Percentiles rank a stretch among this genome's conserved stretches.
These are phyloP conservation scores for Horisme vitalbata DNA, from an alignment of 2,888 invertebrate genomes.

Conservation along the genomic window DNA sequence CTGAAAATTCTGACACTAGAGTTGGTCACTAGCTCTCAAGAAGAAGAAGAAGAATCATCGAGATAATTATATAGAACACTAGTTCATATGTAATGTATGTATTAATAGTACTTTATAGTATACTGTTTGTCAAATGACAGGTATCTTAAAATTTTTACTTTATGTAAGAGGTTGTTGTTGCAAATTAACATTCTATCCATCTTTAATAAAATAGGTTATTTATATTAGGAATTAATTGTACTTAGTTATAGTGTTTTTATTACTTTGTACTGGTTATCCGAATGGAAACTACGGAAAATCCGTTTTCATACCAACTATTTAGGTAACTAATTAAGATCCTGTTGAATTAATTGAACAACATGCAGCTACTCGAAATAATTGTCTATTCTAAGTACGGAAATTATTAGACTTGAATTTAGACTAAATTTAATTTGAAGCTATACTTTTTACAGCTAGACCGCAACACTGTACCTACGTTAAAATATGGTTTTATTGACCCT, in stretches of 20 bases:
- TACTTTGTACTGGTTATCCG: not conserved
- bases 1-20: too few species aligned
- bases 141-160: too few species aligned
- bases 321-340: slow-evolving; percentile 17
- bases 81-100: too few species aligned
- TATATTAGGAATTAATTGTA: too few species aligned
- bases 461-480: not conserved
- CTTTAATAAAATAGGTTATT: too few species aligned
- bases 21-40: too few species aligned
- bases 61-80: too few species aligned
- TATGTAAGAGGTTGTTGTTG: too few species aligned
- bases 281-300: slow-evolving; percentile 11
- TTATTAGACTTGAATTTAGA: slow-evolving; percentile 12
- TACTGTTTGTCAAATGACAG: too few species aligned
- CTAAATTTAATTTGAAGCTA: slow-evolving; percentile 1
- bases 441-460: slow-evolving; percentile 5
- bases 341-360: slow-evolving; percentile 18
- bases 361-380: slow-evolving; percentile 22
- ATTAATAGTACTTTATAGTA: too few species aligned
- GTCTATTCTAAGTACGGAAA: slow-evolving; percentile 2
- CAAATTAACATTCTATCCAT: too few species aligned
- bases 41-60: too few species aligned
- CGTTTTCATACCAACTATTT: slow-evolving; percentile 4
- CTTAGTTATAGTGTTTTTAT: not conserved
- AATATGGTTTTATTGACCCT: slow-evolving; percentile 7